Evolutionary conservation across 2,888 invertebrate species (phyloP).

Genomic region (Latrodectus elegans): DNA sequence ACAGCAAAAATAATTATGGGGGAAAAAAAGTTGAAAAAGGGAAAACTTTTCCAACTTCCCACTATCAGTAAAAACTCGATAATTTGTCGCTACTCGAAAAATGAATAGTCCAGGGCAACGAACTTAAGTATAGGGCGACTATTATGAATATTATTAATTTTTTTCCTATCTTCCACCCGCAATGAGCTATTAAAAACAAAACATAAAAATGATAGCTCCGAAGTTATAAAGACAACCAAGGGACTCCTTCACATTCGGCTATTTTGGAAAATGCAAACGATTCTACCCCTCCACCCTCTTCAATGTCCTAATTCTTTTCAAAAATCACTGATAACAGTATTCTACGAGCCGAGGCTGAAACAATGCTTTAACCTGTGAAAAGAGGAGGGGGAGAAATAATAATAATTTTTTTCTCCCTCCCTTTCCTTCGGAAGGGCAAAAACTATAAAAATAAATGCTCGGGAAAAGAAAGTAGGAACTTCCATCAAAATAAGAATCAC

Average conservation of each 20-base stretch:
- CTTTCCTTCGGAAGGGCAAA: neutral
- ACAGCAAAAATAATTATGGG: neutral
- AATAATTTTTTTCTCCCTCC: too few relatives aligned
- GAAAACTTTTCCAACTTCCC: conserved; percentile 11
- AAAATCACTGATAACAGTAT: conserved; percentile 39
- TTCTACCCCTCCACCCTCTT: neutral
- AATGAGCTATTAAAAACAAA: neutral
- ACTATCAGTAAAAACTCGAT: conserved; percentile 46
- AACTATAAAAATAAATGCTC: neutral
- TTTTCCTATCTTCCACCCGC: neutral
- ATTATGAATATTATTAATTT: too few relatives aligned
- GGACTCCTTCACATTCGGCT: neutral
- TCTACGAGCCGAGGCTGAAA: conserved; percentile 34
- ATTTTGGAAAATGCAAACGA: conserved; percentile 9
- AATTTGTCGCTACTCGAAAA: conserved; percentile 42
- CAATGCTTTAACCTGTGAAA: conserved; percentile 17
- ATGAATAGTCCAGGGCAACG: neutral
- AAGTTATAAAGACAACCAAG: neutral
- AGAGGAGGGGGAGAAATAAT: neutral
- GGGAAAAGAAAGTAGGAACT: neutral
- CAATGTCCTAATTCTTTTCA: conserved; percentile 2
- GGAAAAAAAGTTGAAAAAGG: neutral
- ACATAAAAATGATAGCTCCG: conserved; percentile 4
- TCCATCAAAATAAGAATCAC: neutral
- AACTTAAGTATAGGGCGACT: too few relatives aligned